Evolutionary conservation across 2,797 vertebrate species (phyloP).

Genomic region (Poeciliopsis paucimaculata): DNA sequence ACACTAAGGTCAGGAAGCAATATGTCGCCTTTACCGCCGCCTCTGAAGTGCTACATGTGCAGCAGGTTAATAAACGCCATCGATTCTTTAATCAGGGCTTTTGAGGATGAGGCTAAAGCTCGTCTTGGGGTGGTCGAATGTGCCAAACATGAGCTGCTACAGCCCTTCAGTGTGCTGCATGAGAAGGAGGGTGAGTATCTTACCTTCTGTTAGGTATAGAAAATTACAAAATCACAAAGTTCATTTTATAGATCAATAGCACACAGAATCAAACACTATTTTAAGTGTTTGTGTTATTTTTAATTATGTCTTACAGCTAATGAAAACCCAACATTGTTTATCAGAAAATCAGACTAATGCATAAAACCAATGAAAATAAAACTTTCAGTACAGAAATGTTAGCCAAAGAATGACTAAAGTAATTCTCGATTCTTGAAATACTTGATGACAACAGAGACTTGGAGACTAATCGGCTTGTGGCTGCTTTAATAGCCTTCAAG

Average conservation of each 20-base stretch:
- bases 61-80: neutral
- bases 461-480: neutral
- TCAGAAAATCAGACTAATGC: neutral
- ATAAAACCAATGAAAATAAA: neutral
- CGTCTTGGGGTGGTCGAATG: conserved; percentile 96
- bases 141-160: conserved; percentile 94
- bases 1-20: conserved; percentile 86
- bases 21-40: neutral
- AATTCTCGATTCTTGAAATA: neutral
- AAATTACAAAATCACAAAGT: neutral
- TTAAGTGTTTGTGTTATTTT: neutral
- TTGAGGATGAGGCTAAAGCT: conserved; percentile 97
- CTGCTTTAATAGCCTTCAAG: neutral
- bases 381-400: neutral
- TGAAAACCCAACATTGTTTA: neutral
- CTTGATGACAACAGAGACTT: neutral
- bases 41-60: neutral
- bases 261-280: neutral
- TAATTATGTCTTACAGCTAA: neutral
- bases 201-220: no score
- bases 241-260: neutral
- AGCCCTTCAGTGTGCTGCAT: conserved; percentile 94
- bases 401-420: neutral
- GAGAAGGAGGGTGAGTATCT: conserved; percentile 92
- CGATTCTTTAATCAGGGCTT: conserved; percentile 81